These are phyloP conservation scores for Metaphire vulgaris DNA, from an alignment of 1,140 invertebrate genomes.

Conservation along the genomic window DNA sequence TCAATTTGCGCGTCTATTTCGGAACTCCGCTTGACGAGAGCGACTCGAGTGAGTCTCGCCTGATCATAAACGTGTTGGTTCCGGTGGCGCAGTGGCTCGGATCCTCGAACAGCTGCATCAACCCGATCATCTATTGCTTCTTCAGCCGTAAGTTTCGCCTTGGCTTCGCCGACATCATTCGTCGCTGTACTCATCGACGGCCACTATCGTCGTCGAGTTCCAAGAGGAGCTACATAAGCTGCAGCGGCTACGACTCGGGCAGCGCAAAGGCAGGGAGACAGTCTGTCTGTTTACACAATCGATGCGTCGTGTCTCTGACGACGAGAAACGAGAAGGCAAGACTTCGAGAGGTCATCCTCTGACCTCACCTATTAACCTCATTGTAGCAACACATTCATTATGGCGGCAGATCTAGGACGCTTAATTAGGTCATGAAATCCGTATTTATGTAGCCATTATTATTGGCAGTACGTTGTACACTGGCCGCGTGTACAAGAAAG, in stretches of 20 bases:
- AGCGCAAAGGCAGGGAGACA: not conserved
- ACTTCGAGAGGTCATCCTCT: not conserved
- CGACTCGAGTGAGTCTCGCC: not conserved
- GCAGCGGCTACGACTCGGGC: not conserved
- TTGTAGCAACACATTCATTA: too few species aligned
- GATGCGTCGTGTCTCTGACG: not conserved
- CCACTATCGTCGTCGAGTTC: not conserved
- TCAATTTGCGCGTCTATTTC: conserved; percentile 36
- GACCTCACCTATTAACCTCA: too few species aligned
- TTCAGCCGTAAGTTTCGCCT: conserved; percentile 91
- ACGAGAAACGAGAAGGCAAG: not conserved
- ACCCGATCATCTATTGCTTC: conserved; percentile 93
- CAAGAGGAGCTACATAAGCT: not conserved
- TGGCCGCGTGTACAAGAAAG: too few species aligned
- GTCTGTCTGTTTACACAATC: not conserved
- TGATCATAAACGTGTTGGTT: conserved; percentile 68
- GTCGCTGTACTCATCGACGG: not conserved
- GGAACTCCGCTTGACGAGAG: conserved; percentile 17
- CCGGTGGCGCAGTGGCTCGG: conserved; percentile 94
- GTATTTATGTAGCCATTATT: too few species aligned
- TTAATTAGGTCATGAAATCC: too few species aligned
- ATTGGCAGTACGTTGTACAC: too few species aligned
- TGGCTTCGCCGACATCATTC: conserved; percentile 59
- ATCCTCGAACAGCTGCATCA: conserved; percentile 90
- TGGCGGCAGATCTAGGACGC: too few species aligned